These are phyloP conservation scores for Eurypyga helias DNA, from an alignment of 2,113 vertebrate genomes.

Conservation along the genomic window DNA sequence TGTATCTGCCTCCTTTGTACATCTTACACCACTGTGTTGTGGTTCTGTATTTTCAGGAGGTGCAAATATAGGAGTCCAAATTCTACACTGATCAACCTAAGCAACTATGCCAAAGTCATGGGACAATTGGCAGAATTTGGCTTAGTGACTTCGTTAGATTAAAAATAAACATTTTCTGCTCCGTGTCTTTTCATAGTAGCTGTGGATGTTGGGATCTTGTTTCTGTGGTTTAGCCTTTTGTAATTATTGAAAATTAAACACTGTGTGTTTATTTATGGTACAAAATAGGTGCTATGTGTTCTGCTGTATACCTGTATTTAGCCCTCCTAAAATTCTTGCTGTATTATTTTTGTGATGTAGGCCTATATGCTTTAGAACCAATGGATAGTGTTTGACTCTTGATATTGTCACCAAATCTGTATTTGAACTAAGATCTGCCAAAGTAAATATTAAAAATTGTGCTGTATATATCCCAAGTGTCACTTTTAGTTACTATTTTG, in stretches of 20 bases:
- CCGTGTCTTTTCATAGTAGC: neutral
- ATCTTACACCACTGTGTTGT: neutral
- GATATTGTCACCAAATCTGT: neutral
- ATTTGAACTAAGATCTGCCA: neutral
- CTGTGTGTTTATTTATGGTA: neutral
- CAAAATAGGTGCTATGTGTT: neutral
- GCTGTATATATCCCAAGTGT: neutral
- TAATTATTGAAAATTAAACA: neutral
- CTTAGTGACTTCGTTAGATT: neutral
- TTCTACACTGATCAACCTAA: neutral
- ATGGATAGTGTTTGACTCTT: neutral
- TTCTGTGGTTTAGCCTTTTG: neutral
- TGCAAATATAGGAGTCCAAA: neutral
- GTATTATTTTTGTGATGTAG: neutral
- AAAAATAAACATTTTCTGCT: neutral
- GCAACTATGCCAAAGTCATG: neutral
- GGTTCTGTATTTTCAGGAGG: neutral
- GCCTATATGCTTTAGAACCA: neutral
- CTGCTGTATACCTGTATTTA: neutral
- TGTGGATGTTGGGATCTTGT: neutral
- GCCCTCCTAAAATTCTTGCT: neutral
- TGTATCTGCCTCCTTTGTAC: neutral
- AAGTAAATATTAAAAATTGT: neutral
- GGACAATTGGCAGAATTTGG: neutral
- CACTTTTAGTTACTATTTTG: neutral